Evolutionary conservation across 2,113 vertebrate species (phyloP).

Genomic region (Suncus etruscus): DNA sequence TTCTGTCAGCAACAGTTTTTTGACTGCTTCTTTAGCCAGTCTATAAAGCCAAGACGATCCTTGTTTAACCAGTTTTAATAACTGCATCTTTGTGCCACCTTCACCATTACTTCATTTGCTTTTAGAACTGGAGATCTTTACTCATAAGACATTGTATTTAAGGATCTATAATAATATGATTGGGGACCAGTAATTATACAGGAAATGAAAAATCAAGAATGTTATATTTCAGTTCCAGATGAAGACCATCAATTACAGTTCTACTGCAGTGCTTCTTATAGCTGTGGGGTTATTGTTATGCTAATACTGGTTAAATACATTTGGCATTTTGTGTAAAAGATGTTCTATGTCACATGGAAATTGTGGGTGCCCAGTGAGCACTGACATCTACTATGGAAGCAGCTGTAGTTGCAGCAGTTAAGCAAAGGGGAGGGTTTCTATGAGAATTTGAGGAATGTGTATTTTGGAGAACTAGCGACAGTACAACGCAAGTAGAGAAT

Average conservation of each 20-base stretch:
- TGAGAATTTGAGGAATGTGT: constrained; percentile 37
- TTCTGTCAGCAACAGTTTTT: constrained; percentile 70
- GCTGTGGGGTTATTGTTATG: constrained; percentile 1
- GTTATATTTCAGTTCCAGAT: constrained; percentile 44
- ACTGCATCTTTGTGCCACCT: constrained; percentile 34
- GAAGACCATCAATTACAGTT: constrained; percentile 15
- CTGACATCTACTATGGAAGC: not conserved
- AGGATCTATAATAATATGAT: constrained; percentile 60
- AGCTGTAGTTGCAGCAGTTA: constrained; percentile 9
- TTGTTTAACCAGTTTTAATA: constrained; percentile 71
- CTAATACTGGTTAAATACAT: constrained; percentile 11
- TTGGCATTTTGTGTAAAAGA: constrained; percentile 57
- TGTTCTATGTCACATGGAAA: constrained; percentile 39
- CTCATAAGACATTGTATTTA: constrained; percentile 40
- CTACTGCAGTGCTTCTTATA: not conserved
- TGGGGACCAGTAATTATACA: constrained; percentile 58
- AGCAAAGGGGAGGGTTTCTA: constrained; percentile 25
- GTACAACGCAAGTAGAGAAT: not conserved
- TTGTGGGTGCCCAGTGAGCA: constrained; percentile 15
- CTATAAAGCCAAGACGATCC: constrained; percentile 67
- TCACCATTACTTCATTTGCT: constrained; percentile 51
- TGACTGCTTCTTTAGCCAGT: constrained; percentile 70
- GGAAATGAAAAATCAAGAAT: constrained; percentile 70
- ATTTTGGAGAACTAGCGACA: constrained; percentile 46
- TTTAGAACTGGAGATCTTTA: constrained; percentile 48